Percentiles rank a stretch among this genome's conserved stretches.
phyloP scores from a whole-genome alignment of 2,113 vertebrate species.

The Anas platyrhynchos region DNA sequence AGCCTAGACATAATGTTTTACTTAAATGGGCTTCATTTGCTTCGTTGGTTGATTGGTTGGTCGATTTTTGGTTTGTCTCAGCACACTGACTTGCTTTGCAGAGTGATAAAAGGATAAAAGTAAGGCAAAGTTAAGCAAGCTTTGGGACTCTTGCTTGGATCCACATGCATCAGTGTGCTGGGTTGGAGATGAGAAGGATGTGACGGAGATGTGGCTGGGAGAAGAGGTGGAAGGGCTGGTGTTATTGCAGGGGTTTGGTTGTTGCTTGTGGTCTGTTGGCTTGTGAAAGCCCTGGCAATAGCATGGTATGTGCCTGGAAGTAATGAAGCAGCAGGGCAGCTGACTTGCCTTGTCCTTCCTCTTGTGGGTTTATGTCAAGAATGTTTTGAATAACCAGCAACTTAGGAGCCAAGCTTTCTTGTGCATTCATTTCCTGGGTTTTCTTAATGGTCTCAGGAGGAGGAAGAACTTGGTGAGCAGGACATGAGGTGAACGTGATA shows the following conservation, averaged over 20 bases:
- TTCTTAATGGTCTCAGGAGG: neutral
- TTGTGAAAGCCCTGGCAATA: neutral
- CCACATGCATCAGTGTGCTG: accelerated
- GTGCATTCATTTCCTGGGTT: neutral
- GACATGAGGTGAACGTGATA: neutral
- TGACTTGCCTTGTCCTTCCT: neutral
- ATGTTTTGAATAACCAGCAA: neutral
- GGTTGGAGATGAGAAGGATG: neutral
- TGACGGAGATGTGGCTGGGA: neutral
- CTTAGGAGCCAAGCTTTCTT: neutral
- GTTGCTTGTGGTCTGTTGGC: neutral
- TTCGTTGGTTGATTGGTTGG: too few relatives aligned
- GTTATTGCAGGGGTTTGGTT: neutral
- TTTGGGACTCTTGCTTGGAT: neutral
- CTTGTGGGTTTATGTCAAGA: neutral
- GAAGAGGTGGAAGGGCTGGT: neutral
- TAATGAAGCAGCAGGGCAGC: neutral
- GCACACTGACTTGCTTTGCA: neutral
- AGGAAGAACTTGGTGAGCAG: neutral
- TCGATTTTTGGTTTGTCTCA: neutral
- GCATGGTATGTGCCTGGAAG: neutral
- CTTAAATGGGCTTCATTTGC: neutral
- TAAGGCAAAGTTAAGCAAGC: neutral
- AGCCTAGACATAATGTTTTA: neutral
- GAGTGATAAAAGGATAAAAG: neutral